Evolutionary conservation across 2,797 vertebrate genomes (phyloP).

Genomic region (Hoplostethus mediterraneus): DNA sequence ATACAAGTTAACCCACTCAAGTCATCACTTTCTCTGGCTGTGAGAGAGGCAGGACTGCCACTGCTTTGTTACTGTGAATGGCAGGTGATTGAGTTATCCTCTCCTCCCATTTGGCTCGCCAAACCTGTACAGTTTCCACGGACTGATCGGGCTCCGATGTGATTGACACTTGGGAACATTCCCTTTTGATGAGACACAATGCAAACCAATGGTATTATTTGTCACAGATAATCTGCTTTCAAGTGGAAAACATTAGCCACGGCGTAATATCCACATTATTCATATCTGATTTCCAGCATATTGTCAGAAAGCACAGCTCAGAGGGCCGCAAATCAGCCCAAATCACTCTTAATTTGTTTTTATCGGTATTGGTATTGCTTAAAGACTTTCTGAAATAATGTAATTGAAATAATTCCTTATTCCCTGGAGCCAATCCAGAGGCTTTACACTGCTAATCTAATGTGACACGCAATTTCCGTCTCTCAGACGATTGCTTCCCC

Average conservation of each 20-base stretch:
- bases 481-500: slow-evolving; percentile 86
- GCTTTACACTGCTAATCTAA: slow-evolving; percentile 85
- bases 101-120: slow-evolving; percentile 31
- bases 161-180: slow-evolving; percentile 78
- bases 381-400: slow-evolving; percentile 87
- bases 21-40: slow-evolving; percentile 15
- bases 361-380: slow-evolving; percentile 86
- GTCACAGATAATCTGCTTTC: slow-evolving; percentile 81
- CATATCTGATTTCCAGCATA: slow-evolving; percentile 78
- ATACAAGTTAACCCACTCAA: slow-evolving; percentile 26
- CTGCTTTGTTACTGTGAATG: slow-evolving; percentile 44
- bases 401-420: slow-evolving; percentile 87
- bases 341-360: slow-evolving; percentile 87
- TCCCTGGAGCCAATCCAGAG: slow-evolving; percentile 83
- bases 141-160: slow-evolving; percentile 28
- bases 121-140: slow-evolving; percentile 23
- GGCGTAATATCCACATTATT: slow-evolving; percentile 78
- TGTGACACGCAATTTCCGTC: slow-evolving; percentile 87
- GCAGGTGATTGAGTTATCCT: slow-evolving; percentile 60
- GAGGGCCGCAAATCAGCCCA: slow-evolving; percentile 79
- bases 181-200: slow-evolving; percentile 81
- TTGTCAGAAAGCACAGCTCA: slow-evolving; percentile 76
- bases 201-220: slow-evolving; percentile 77
- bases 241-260: slow-evolving; percentile 70
- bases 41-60: slow-evolving; percentile 20